Conservation (phyloP, 2,888 invertebrate genomes). For the Idaea aversata region DNA sequence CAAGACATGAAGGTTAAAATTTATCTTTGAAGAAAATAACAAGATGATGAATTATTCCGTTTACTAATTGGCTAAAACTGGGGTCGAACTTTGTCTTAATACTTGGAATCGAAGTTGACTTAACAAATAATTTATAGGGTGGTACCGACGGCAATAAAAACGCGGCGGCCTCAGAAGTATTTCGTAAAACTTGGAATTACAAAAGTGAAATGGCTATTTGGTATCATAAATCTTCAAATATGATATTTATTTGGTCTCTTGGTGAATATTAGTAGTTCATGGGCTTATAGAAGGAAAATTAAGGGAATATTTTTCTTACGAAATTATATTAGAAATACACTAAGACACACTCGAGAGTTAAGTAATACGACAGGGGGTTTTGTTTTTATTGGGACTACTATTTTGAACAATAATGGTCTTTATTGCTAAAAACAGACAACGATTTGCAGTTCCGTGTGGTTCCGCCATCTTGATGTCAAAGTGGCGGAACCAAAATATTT, state of each 20-base stretch:
- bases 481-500: too few species aligned
- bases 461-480: too few species aligned
- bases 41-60: slow-evolving; percentile 29
- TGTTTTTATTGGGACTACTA: too few species aligned
- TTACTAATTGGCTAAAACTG: slow-evolving; percentile 28
- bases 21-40: slow-evolving; percentile 9
- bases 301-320: not conserved
- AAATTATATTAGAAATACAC: too few species aligned
- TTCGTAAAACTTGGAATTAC: slow-evolving; percentile 23
- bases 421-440: too few species aligned
- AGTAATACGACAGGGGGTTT: too few species aligned
- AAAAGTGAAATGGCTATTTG: slow-evolving; percentile 17
- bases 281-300: not conserved
- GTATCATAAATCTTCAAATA: not conserved
- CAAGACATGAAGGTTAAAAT: not conserved
- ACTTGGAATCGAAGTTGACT: slow-evolving; percentile 27
- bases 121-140: slow-evolving; percentile 28
- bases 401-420: too few species aligned
- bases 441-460: too few species aligned
- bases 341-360: too few species aligned
- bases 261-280: not conserved
- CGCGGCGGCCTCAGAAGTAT: slow-evolving; percentile 18
- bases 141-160: slow-evolving; percentile 25
- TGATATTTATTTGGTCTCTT: not conserved
- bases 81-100: slow-evolving; percentile 25